Evolutionary conservation across 2,888 invertebrate genomes (phyloP), one percentile per base, ranked within the genome.

Genomic region (Xanthia icteritia): DNA sequence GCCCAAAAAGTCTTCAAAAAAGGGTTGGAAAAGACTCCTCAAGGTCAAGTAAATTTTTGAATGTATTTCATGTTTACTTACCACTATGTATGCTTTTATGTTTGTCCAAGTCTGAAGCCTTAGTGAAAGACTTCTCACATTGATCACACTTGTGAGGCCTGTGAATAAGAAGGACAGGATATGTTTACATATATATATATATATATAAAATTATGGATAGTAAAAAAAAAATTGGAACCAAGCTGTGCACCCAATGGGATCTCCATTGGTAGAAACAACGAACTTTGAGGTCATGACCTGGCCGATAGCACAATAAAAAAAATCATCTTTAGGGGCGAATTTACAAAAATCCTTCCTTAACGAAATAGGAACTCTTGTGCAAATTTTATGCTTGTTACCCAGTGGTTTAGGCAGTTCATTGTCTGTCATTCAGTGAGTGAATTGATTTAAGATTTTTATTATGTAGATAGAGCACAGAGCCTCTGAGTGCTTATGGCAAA

Each of bases 71-170:
- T 36, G 5, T 58, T 23, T 31, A 77, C 89, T 92, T 91, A 96
- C 96, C 92, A 82, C 87, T 91, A 86, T 96, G 96, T 11, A 93
- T 86, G 79, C 91, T 92, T 83, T 92, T 91, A 83, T 96, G 96
- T 84, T 94, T 95, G 65, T 94, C 94, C 68, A 96, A 90, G 88
- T 96, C 96, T 5, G 95, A 96, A 23, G 90, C 90, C 81, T 96
- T 96, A 58, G 94, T 92, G 79, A 96, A 96, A 42, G 92, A 77
- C 88, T 95, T 96, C 20, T 93, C 92, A 90, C 96, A 96, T 73
- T 91, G 84, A 58, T 95, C 94, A 90, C 96, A 96, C 87, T 95
- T 96, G 81, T 96, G 95, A 0, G 95, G 95, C 81, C 96, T 96
- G 92, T 58, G 94, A 93, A 77, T 76, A 17, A 70, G n/a, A 54